A percentile compares a stretch with the other conserved stretches of the same genome.
Evolutionary conservation across 2,113 vertebrate genomes (phyloP).

Genomic region (Columba livia): DNA sequence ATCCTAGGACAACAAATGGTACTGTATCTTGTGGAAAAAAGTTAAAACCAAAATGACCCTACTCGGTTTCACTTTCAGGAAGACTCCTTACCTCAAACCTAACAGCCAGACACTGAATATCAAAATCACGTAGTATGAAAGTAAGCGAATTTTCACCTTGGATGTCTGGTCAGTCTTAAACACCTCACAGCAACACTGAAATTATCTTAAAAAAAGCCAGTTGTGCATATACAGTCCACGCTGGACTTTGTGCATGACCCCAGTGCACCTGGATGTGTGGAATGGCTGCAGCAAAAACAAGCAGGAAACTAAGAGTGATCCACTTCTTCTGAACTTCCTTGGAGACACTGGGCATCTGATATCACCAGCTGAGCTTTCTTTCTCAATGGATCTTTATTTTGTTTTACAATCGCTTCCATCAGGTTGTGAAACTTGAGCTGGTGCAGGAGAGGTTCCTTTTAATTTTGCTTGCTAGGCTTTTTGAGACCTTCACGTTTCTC

Average conservation of each 20-base stretch:
- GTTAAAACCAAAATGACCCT: not conserved
- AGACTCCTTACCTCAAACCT: not conserved
- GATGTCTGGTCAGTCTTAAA: not conserved
- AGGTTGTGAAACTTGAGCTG: not conserved
- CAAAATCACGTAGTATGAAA: not conserved
- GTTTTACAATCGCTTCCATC: not conserved
- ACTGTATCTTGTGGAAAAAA: not conserved
- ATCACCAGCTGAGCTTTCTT: not conserved
- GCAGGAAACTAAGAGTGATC: not conserved
- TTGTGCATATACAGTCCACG: fast-evolving
- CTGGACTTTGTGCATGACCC: not conserved
- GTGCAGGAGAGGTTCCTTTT: not conserved
- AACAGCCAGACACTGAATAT: not conserved
- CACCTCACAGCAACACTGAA: not conserved
- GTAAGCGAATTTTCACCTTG: not conserved
- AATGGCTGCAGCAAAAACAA: not conserved
- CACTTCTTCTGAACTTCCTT: not conserved
- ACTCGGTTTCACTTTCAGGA: not conserved
- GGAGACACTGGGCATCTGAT: not conserved
- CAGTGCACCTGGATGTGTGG: not conserved
- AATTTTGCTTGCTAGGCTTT: not conserved
- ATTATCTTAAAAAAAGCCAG: not conserved
- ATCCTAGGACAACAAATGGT: not conserved
- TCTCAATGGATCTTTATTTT: not conserved
- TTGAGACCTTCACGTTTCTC: not conserved